Conservation (phyloP, 2,113 vertebrate genomes). For the Dendropsophus ebraccatus region DNA sequence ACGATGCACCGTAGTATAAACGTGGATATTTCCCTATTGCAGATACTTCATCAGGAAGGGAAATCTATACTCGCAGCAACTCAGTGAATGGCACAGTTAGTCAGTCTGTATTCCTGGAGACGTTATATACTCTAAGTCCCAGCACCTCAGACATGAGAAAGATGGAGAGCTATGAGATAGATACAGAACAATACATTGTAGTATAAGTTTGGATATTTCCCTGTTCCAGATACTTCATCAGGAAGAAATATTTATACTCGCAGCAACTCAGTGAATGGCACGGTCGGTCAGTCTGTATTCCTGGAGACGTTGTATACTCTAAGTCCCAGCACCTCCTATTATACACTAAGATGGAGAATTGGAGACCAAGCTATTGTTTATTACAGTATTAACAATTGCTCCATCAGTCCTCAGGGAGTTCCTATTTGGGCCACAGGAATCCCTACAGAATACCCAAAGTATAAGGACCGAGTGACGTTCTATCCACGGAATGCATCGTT, state of each 20-base stretch:
- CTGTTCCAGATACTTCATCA: background rate
- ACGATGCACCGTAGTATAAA: too few species aligned
- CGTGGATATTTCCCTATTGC: background rate
- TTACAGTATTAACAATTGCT: background rate
- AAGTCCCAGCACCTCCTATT: background rate
- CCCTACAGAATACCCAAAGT: background rate
- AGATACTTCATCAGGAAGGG: background rate
- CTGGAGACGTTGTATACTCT: constrained; percentile 3
- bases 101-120: too few species aligned
- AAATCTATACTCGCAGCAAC: background rate
- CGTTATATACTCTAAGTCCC: too few species aligned
- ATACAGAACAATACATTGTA: too few species aligned
- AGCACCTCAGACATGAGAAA: too few species aligned
- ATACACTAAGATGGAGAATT: background rate
- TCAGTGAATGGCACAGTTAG: background rate
- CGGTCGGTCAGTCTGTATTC: background rate
- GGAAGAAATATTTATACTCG: background rate
- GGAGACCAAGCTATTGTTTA: background rate
- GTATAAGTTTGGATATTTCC: too few species aligned
- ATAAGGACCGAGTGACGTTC: background rate
- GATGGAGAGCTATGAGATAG: background rate
- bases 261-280: background rate
- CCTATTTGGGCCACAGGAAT: background rate
- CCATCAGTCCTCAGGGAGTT: background rate
- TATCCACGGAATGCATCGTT: background rate